Conservation (phyloP, 1,140 invertebrate species). For the Caenorhabditis tropicalis region DNA sequence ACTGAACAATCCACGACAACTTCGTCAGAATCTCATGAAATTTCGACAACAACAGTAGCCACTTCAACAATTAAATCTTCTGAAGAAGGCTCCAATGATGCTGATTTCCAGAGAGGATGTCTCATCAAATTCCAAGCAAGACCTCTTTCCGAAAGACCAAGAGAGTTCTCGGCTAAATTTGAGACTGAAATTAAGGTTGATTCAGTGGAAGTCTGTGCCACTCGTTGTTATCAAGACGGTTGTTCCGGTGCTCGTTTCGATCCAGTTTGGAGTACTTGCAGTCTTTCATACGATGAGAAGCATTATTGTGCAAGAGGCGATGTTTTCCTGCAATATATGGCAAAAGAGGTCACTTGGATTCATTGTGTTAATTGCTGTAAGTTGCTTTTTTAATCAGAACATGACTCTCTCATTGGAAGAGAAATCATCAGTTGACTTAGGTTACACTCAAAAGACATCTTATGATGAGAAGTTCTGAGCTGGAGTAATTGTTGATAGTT, state of each 20-base stretch:
- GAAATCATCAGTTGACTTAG: no score
- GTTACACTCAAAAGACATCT: no score
- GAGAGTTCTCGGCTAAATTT: conserved; percentile 43
- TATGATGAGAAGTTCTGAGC: no score
- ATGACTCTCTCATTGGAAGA: no score
- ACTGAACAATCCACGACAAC: neutral
- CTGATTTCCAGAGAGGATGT: conserved; percentile 47
- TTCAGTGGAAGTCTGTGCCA: conserved; percentile 52
- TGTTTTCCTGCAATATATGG: conserved; percentile 34
- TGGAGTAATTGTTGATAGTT: no score
- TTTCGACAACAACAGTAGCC: neutral
- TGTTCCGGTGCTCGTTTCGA: conserved; percentile 58
- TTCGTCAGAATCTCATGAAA: neutral
- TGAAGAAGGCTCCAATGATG: neutral
- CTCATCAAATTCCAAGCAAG: conserved; percentile 55
- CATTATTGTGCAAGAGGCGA: conserved; percentile 44
- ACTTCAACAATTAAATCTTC: conserved; percentile 6
- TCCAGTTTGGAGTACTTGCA: conserved; percentile 51
- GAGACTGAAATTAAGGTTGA: conserved; percentile 47
- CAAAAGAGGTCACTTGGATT: conserved; percentile 45
- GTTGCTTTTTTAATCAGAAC: conserved; percentile 4
- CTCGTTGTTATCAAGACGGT: conserved; percentile 57
- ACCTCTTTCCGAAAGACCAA: conserved; percentile 42
- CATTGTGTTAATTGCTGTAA: conserved; percentile 56
- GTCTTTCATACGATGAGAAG: conserved; percentile 50